These are phyloP conservation scores for Habroteleia sp. DNA, from an alignment of 2,888 invertebrate species.

Conservation along the genomic window DNA sequence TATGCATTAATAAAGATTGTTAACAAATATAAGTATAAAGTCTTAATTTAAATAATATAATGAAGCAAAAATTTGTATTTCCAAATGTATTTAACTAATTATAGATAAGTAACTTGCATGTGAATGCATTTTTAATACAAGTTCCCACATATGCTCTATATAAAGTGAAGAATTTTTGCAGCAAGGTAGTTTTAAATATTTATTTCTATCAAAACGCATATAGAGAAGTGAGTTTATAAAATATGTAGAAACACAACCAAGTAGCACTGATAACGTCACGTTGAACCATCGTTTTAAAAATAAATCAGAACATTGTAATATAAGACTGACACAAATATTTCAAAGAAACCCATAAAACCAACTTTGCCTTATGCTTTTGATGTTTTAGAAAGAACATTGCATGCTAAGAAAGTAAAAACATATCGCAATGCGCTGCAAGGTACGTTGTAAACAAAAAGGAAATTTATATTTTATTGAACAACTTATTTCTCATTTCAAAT, in stretches of 20 bases:
- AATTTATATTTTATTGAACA: too few relatives aligned
- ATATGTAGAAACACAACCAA: slow-evolving; percentile 12
- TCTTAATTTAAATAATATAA: too few relatives aligned
- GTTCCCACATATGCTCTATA: background rate
- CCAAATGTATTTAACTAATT: too few relatives aligned
- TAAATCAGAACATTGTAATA: slow-evolving; percentile 27
- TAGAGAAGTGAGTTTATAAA: slow-evolving; percentile 5
- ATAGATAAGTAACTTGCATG: too few relatives aligned
- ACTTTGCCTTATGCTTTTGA: slow-evolving; percentile 11
- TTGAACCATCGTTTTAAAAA: slow-evolving; percentile 58
- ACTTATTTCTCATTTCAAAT: too few relatives aligned
- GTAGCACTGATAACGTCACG: slow-evolving; percentile 59
- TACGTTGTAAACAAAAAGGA: too few relatives aligned
- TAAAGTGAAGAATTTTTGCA: background rate
- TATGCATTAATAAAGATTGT: too few relatives aligned
- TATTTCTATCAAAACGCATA: slow-evolving; percentile 4
- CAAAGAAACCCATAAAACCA: slow-evolving; percentile 4
- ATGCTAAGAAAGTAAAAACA: slow-evolving; percentile 18
- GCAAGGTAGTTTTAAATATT: background rate
- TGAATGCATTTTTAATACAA: too few relatives aligned
- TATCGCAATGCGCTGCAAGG: too few relatives aligned
- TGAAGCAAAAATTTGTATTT: too few relatives aligned
- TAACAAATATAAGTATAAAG: too few relatives aligned
- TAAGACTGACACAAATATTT: slow-evolving; percentile 13
- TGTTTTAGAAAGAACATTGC: slow-evolving; percentile 23